Evolutionary conservation across 1,140 invertebrate species (phyloP).

Genomic region (Neelides sp.): DNA sequence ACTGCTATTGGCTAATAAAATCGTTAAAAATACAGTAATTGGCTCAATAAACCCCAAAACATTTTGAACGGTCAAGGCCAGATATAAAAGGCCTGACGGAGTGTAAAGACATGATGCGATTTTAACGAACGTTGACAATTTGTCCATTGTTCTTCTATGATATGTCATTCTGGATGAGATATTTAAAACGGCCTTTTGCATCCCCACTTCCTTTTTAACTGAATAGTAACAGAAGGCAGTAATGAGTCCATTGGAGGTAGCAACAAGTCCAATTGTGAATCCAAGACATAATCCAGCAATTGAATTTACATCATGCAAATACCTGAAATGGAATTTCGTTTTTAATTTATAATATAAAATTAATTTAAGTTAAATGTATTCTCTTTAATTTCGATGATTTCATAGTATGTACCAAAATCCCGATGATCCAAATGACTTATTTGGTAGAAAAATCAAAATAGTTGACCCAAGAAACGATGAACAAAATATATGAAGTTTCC

Average conservation of each 20-base stretch:
- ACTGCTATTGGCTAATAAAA: slow-evolving; percentile 7
- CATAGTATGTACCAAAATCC: slow-evolving; percentile 7
- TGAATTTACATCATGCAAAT: not conserved
- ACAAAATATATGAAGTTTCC: slow-evolving; percentile 1
- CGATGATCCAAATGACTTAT: slow-evolving; percentile 1
- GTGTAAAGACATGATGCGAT: slow-evolving; percentile 5
- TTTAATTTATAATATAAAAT: not conserved
- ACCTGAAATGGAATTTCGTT: not conserved
- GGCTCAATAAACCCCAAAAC: slow-evolving; percentile 6
- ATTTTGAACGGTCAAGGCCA: not conserved
- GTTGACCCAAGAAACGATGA: not conserved
- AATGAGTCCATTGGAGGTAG: too few relatives aligned
- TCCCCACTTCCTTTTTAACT: too few relatives aligned
- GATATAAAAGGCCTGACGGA: slow-evolving; percentile 5
- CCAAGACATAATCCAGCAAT: not conserved
- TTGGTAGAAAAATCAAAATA: not conserved
- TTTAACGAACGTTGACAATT: slow-evolving; percentile 6
- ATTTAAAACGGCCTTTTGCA: not conserved
- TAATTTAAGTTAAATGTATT: not conserved
- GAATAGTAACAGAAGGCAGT: too few relatives aligned
- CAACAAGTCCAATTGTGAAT: too few relatives aligned
- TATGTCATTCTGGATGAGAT: not conserved
- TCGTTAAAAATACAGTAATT: not conserved
- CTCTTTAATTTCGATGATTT: not conserved
- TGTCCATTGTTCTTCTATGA: not conserved